Base-by-base conservation (phyloP, 2,888 invertebrate genomes). In the Rhopalosiphum nymphaeae region DNA sequence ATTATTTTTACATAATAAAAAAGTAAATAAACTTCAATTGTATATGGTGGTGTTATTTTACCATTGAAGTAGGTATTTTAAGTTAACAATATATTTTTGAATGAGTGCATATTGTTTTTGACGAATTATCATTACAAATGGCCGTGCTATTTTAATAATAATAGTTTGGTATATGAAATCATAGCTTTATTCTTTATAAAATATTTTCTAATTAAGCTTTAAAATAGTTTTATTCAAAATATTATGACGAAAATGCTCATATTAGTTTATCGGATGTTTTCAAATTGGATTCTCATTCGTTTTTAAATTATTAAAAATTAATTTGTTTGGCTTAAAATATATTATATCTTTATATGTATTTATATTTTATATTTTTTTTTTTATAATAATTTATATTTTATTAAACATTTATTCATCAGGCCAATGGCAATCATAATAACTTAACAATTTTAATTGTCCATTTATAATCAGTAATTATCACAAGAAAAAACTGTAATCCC, bases 1-100 rank as follows among this genome's bases (percentile, higher is more conserved):
- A 78, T 78, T 78, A 67, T 16, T 78, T 78, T 78, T 78, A 78
- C 78, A 78, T 78, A 78, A 9, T 78, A 36, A 78, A 78, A 78
- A 21, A 21, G 36, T 78, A 36, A 21, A 36, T 21, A 36, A 78
- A 1, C 21, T 36, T 21, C 21, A 78, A 78, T 78, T 78, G 21
- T 21, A 36, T 42, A 53, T 21, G 53, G 7, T 36, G 21, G 9
- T 78, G 36, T 36, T 36, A 78, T 42, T 78, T 36, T 78, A 21
- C 9, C 21, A 78, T 78, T 78, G 36, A 42, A 78, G 36, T 21
- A 78, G 78, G 21, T 78, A 78, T 78, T 21, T 78, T 16, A 78
- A 78, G 36, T 78, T 78, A 36, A 21, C 21, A 36, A 78, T 78
- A 9, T 78, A 42, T 36, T 78, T 36, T 36, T 78, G 36, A 78